These are phyloP conservation scores for Arbacia lixula DNA, from an alignment of 53 echinoderm and acorn worm species.

Conservation along the genomic window DNA sequence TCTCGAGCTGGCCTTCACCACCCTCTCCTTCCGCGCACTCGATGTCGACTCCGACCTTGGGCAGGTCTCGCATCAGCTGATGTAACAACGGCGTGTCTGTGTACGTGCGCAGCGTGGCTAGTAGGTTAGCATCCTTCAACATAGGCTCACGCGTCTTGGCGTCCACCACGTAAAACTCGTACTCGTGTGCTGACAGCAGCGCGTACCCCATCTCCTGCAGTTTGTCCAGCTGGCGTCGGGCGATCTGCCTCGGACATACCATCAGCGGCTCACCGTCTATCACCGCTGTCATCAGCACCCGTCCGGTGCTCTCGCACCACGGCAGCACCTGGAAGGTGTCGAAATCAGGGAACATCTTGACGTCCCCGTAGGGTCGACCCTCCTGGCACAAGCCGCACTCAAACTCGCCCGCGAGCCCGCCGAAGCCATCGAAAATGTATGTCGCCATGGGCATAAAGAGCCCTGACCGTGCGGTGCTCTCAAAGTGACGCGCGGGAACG, in stretches of 20 bases:
- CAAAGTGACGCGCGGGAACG: constrained; percentile 72
- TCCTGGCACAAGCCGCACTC: constrained; percentile 61
- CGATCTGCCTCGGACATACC: constrained; percentile 76
- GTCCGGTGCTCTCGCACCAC: constrained; percentile 80
- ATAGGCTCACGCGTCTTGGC: constrained; percentile 67
- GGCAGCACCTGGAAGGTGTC: constrained; percentile 77
- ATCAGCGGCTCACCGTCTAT: constrained; percentile 53
- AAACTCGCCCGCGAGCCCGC: constrained; percentile 51
- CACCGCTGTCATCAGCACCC: constrained; percentile 70
- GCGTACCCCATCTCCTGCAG: constrained; percentile 74
- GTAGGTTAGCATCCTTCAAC: constrained; percentile 49
- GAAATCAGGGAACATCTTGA: constrained; percentile 59
- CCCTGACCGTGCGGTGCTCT: constrained; percentile 51
- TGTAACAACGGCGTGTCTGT: constrained; percentile 58
- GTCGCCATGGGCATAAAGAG: constrained; percentile 60
- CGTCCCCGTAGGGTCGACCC: constrained; percentile 65
- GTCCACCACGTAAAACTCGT: constrained; percentile 90
- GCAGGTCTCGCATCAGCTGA: constrained; percentile 61
- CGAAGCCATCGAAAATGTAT: constrained; percentile 48
- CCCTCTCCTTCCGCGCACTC: constrained; percentile 67
- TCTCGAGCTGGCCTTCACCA: constrained; percentile 64
- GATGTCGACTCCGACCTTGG: constrained; percentile 66
- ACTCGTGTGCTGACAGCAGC: constrained; percentile 88
- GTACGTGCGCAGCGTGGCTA: constrained; percentile 61
- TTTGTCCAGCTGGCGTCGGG: constrained; percentile 72